A percentile compares a stretch with the other conserved stretches of the same genome.
Evolutionary conservation across 2,797 vertebrate genomes (phyloP).

Genomic region (Darevskia mixta): DNA sequence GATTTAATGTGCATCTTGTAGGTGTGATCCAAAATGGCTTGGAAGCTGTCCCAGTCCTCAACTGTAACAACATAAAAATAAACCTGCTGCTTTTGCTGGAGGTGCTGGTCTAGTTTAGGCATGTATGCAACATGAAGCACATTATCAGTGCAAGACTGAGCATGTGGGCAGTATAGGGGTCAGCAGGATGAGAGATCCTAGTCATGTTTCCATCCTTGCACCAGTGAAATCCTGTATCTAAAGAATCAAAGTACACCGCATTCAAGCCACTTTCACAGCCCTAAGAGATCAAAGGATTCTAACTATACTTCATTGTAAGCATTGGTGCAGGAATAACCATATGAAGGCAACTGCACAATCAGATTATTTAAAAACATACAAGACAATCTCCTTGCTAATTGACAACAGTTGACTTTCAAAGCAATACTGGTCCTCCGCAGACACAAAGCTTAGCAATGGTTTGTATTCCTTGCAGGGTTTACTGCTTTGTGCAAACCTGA

Average conservation of each 20-base stretch:
- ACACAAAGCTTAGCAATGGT: not conserved
- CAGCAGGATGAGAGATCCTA: not conserved
- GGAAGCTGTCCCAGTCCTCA: conserved; percentile 99
- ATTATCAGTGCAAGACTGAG: not conserved
- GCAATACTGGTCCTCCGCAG: no score
- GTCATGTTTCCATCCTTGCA: not conserved
- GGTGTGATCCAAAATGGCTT: conserved; percentile 97
- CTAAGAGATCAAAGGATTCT: not conserved
- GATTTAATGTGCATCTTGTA: conserved; percentile 99
- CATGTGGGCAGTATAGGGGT: not conserved
- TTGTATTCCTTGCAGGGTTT: no score
- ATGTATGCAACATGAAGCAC: not conserved
- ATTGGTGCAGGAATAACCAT: not conserved
- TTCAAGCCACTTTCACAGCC: not conserved
- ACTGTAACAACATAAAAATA: conserved; percentile 79
- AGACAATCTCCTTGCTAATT: not conserved
- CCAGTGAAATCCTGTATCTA: not conserved
- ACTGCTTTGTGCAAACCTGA: no score
- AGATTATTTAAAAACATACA: not conserved
- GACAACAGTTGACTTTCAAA: no score
- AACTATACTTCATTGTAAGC: not conserved
- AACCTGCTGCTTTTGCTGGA: conserved; percentile 5
- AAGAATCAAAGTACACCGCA: not conserved
- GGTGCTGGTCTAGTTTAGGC: conserved; percentile 7
- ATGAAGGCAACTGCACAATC: no score